These are phyloP conservation scores for Caretta caretta DNA, from an alignment of 2,113 vertebrate genomes.

Conservation along the genomic window DNA sequence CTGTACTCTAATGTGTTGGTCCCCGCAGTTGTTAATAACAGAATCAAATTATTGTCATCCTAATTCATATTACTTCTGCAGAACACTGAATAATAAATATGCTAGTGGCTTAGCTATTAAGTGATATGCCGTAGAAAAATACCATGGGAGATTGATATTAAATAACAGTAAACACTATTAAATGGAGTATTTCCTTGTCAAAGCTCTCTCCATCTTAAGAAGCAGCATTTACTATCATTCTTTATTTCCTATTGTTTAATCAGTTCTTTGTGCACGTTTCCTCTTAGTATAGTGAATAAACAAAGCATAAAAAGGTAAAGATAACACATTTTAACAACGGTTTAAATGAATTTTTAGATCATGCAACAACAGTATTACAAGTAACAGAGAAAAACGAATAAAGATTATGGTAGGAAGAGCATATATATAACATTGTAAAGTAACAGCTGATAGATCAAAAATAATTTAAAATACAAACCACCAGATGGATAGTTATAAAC, in stretches of 20 bases:
- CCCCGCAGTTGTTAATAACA: conserved; percentile 43
- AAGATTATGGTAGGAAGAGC: background rate
- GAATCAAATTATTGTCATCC: conserved; percentile 58
- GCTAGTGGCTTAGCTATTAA: background rate
- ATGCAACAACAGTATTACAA: background rate
- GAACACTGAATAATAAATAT: conserved; percentile 13
- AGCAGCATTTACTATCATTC: background rate
- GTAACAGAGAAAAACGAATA: background rate
- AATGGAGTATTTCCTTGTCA: background rate
- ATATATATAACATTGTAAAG: background rate
- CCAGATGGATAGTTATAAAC: background rate
- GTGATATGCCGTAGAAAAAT: background rate
- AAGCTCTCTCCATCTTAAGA: background rate
- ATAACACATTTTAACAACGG: background rate
- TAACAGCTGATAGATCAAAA: background rate
- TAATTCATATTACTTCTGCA: conserved; percentile 36
- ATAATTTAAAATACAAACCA: background rate
- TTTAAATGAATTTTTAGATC: conserved; percentile 25
- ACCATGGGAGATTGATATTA: background rate
- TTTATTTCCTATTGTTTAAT: background rate
- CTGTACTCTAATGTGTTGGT: conserved; percentile 22
- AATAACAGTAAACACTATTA: background rate
- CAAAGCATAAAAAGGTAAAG: background rate
- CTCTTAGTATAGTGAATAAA: background rate
- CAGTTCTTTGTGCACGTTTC: background rate